Base-by-base conservation (phyloP, 2,888 invertebrate genomes). In the Volucella bombylans region DNA sequence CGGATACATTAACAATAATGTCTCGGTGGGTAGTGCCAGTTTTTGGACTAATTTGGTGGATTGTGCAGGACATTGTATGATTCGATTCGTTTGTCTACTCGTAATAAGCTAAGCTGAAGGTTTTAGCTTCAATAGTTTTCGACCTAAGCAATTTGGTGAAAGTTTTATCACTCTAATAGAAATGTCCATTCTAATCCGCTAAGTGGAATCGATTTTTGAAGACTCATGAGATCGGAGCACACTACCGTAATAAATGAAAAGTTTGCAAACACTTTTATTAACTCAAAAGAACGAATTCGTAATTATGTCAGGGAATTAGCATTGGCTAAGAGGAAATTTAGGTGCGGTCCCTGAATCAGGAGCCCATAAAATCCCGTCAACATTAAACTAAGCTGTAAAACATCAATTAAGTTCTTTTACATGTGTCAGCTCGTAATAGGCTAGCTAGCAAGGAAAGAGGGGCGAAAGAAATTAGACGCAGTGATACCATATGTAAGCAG, bases 21-120 rank as follows among this genome's bases (percentile, higher is more conserved):
- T 14, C 54, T 38, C 31, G 31, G 47, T n/a, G 52, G 50, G n/a
- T 23, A 45, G 41, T 43, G n/a, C 18, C 50, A 54, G 43, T 43
- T 61, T 65, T 73, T 55, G 55, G 55, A 73, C 57, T 73, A 50
- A 65, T 55, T 57, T 73, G 64, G 64, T 73, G 50, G 64, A 73
- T 73, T 73, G 41, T 57, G 49, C 23, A 31, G 49, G 64, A n/a
- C 11, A 45, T 39, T 43, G 23, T 11, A 31, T 43, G 67, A 67
- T 54, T 54, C 43, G 67, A 49, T 41, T 23, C 10, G 39, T 52
- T 65, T 50, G 31, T 18, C 12, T 47, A 1, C 12, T 39, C 15
- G 11, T 15, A 8, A 15, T 38, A 15, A 10, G 9, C n/a, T 18
- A 12, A 64, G 62, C 11, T 31, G 49, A 49, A 64, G 11, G 49